Evolutionary conservation across 2,888 invertebrate genomes (phyloP).

Genomic region (Chesias legatella): DNA sequence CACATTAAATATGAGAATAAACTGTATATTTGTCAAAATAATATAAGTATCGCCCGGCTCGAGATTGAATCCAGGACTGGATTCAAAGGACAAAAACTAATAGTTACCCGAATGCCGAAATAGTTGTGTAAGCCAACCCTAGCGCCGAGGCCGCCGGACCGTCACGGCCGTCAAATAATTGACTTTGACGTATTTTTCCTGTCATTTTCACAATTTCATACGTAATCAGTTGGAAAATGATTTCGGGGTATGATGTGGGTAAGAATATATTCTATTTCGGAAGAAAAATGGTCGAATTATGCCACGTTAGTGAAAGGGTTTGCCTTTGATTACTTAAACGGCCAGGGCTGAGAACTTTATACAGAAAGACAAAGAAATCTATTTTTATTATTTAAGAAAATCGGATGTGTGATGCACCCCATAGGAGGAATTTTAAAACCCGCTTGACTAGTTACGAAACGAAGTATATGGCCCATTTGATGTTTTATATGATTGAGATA

Average conservation of each 20-base stretch:
- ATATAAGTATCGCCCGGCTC: no score
- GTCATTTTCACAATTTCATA: slow-evolving; percentile 30
- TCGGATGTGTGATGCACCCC: no score
- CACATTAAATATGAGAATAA: no score
- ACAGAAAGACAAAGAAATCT: neutral
- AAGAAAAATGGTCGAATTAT: slow-evolving; percentile 19
- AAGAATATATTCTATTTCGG: slow-evolving; percentile 6
- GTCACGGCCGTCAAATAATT: slow-evolving; percentile 18
- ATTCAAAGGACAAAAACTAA: no score
- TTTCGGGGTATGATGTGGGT: slow-evolving; percentile 20
- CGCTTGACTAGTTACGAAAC: no score
- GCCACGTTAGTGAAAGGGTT: slow-evolving; percentile 13
- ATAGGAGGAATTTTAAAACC: no score
- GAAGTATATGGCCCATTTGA: no score
- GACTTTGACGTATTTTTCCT: slow-evolving; percentile 28
- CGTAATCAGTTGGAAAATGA: slow-evolving; percentile 26
- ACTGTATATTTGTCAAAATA: no score
- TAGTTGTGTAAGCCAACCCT: slow-evolving; percentile 1
- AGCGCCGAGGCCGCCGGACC: neutral
- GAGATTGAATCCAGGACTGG: no score
- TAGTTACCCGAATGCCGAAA: neutral
- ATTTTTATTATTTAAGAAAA: no score
- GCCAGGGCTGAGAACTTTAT: neutral
- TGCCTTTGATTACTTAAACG: slow-evolving; percentile 5
- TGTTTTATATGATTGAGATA: no score